Base-by-base conservation (phyloP, 2,113 vertebrate species). In the Callipepla squamata region DNA sequence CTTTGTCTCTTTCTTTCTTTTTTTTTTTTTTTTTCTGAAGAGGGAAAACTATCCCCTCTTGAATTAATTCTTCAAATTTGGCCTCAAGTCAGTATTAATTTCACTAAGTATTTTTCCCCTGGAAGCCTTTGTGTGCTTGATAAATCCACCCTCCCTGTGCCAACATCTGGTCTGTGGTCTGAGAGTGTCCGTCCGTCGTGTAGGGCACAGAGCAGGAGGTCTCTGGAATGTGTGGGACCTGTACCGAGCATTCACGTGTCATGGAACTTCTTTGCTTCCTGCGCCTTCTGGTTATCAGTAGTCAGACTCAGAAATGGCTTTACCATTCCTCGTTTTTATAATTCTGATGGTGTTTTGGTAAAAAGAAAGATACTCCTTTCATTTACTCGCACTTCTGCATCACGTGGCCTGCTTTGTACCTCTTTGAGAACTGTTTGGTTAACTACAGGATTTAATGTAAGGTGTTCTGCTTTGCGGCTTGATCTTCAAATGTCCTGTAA, bases 221-320 rank as follows among this genome's bases (percentile, higher is more conserved):
- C 25, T 38, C 53, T 42, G 58, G 47, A 34, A 16, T 18, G 30
- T 13, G 40, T 1, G 1, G 23, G 34, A 1, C 57, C 57, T 78
- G 57, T 18, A 30, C 73, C 0, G 1, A n/a, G 40, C 2, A 1
- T 15, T 26, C n/a, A 3, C 4, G 20, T 3, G 3, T 10, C 80
- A 4, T n/a, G 23, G 44, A 38, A 38, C 70, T 42, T 72, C 66
- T 48, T 15, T 34, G 32, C 70, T 38, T 72, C 62, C 47, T 15
- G 38, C 62, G 81, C 36, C 57, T 75, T 34, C 74, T 57, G 19
- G 4, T 40, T 80, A 44, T 28, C 19, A 16, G 28, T 0, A 36
- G 63, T 6, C 50, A 79, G 53, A 68, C 30, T 20, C 30, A n/a
- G 30, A 70, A 78, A 59, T 6, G 3, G 7, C 7, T 76, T 61